Evolutionary conservation across 2,888 invertebrate species (phyloP), one percentile per base, ranked within the genome.

Genomic region (Drosophila lacicola): DNA sequence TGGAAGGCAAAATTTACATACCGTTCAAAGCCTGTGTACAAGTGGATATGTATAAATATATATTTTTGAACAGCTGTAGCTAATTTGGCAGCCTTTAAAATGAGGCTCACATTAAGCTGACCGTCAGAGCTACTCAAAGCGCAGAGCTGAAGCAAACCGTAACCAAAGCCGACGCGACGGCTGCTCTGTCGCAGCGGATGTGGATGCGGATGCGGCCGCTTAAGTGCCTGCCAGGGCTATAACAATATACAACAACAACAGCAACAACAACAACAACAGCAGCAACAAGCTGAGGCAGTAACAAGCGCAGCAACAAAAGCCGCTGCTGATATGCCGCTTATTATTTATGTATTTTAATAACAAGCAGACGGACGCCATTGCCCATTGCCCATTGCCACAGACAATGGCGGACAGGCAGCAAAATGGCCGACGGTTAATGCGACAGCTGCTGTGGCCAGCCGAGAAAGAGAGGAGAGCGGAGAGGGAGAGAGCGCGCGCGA

Each of bases 321-420:
- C 86, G 90, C 87, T 74, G 86, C 89, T 86, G 85, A 90, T 90
- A 89, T 89, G 74, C 88, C 90, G 89, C 89, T 86, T 86, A 86
- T 86, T 90, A 86, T 86, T 86, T 86, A 86, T 86, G 85, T 88
- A 90, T 86, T 86, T 86, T 86, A 86, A 86, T 86, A 86, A 86
- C 89, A 89, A 82, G 74, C 88, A 74, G 86, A 64, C 82, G 70
- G 70, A 71, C 71, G 68, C 67, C 78, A 63, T 55, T 62, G 63
- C 50, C 82, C 61, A 72, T 69, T n/a, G n/a, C n/a, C n/a, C n/a
- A n/a, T n/a, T 67, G 83, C 82, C 83, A 86, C 87, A 82, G 72
- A 88, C 89, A 84, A 89, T 88, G 88, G 89, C 73, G 78, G 70
- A 73, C 67, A 60, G 75, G 76, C 86, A 75, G 74, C 83, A 89